phyloP scores from a whole-genome alignment of 2,888 invertebrate species.

The Geotrupes spiniger region DNA sequence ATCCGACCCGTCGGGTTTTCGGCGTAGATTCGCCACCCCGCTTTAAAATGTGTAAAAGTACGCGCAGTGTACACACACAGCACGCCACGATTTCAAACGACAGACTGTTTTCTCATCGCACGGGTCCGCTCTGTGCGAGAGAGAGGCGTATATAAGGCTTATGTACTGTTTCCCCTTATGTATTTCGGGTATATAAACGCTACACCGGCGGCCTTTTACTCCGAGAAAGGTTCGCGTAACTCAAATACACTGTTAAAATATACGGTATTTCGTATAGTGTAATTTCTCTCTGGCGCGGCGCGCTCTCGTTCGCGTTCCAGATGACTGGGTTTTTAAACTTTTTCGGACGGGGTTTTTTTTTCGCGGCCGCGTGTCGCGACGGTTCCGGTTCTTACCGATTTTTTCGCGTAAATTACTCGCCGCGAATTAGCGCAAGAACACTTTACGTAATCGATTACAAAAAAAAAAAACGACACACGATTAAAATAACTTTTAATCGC shows the following conservation, averaged over 20 bases:
- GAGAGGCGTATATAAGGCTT: conserved; percentile 44
- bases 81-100: conserved; percentile 19
- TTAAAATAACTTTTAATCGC: too few relatives aligned
- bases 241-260: conserved; percentile 22
- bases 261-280: background rate
- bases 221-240: conserved; percentile 17
- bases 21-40: too few relatives aligned
- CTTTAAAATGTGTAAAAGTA: conserved; percentile 3
- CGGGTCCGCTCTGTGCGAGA: conserved; percentile 50
- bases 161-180: conserved; percentile 49
- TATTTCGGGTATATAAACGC: conserved; percentile 43
- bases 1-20: too few relatives aligned
- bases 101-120: conserved; percentile 23
- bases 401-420: too few relatives aligned
- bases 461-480: too few relatives aligned
- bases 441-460: too few relatives aligned
- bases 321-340: too few relatives aligned
- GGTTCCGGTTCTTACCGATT: too few relatives aligned
- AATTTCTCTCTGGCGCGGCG: background rate
- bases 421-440: too few relatives aligned
- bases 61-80: conserved; percentile 13
- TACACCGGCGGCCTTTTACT: conserved; percentile 23
- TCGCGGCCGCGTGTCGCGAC: too few relatives aligned
- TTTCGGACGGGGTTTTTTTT: background rate
- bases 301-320: background rate